Percentiles rank a stretch among this genome's conserved stretches.
phyloP scores from a whole-genome alignment of 2,113 vertebrate species.

The Nerophis lumbriciformis region DNA sequence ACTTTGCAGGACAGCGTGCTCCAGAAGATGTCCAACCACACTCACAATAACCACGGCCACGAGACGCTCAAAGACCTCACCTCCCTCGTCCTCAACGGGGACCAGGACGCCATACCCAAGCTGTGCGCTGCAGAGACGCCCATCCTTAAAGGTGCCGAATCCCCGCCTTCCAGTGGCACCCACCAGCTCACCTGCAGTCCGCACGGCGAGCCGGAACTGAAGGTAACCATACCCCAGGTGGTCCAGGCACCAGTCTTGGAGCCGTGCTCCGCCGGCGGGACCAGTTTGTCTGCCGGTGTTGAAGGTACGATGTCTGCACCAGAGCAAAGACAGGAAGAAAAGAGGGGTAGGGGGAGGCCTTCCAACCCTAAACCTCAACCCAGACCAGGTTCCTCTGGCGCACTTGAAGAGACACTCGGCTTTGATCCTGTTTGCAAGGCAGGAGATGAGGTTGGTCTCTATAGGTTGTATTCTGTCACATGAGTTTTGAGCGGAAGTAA shows the following conservation, averaged over 20 bases:
- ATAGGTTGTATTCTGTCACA: background rate
- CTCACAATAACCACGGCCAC: constrained; percentile 69
- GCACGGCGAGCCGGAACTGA: constrained; percentile 79
- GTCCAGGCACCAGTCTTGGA: constrained; percentile 79
- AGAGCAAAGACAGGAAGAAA: constrained; percentile 66
- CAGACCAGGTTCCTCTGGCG: constrained; percentile 6
- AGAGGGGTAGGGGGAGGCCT: constrained; percentile 69
- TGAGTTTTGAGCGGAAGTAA: too few relatives aligned
- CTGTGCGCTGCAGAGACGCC: constrained; percentile 74
- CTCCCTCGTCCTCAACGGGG: constrained; percentile 87
- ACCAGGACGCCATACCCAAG: constrained; percentile 77
- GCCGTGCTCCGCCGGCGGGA: constrained; percentile 77
- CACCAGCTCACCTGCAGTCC: constrained; percentile 74
- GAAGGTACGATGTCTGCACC: constrained; percentile 42
- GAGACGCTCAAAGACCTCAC: constrained; percentile 91
- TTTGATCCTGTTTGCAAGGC: constrained; percentile 15
- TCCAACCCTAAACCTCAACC: constrained; percentile 38
- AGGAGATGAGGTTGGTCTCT: constrained; percentile 42
- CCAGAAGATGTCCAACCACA: constrained; percentile 84
- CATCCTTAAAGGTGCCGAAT: constrained; percentile 77
- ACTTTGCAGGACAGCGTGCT: constrained; percentile 84
- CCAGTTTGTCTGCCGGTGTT: constrained; percentile 28
- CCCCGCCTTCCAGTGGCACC: constrained; percentile 72
- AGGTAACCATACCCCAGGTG: constrained; percentile 87
- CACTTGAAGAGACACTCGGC: constrained; percentile 8